Evolutionary conservation across 2,113 vertebrate genomes (phyloP).

Genomic region (Pterocles gutturalis): DNA sequence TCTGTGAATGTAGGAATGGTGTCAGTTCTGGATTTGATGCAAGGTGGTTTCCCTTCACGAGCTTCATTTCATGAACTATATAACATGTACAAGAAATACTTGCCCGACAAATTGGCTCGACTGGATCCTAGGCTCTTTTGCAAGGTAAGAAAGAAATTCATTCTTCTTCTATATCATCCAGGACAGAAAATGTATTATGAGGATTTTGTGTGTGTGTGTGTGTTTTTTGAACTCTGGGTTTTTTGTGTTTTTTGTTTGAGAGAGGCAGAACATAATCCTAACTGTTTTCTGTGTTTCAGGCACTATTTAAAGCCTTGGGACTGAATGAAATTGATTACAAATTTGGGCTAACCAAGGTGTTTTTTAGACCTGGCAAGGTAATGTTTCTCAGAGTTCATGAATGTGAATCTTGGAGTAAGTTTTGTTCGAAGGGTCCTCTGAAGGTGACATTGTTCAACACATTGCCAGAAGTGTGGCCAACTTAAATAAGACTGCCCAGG

Average conservation of each 20-base stretch:
- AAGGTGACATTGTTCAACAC: background rate
- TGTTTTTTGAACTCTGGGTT: background rate
- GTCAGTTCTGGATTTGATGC: slow-evolving; percentile 97
- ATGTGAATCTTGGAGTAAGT: background rate
- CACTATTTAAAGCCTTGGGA: slow-evolving; percentile 96
- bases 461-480: background rate
- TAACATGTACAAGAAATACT: slow-evolving; percentile 98
- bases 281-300: slow-evolving; percentile 79
- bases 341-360: slow-evolving; percentile 96
- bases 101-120: slow-evolving; percentile 92
- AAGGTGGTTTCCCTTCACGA: slow-evolving; percentile 96
- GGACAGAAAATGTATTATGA: background rate
- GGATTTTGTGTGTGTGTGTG: background rate
- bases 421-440: background rate
- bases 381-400: slow-evolving; percentile 30
- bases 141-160: slow-evolving; percentile 81
- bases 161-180: background rate
- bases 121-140: slow-evolving; percentile 96
- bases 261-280: background rate
- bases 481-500: background rate
- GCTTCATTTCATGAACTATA: slow-evolving; percentile 98
- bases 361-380: slow-evolving; percentile 98
- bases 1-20: slow-evolving; percentile 88
- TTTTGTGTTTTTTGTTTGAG: background rate
- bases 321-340: slow-evolving; percentile 97